Evolutionary conservation across 2,113 vertebrate genomes (phyloP).

Genomic region (Turdus rufiventris): DNA sequence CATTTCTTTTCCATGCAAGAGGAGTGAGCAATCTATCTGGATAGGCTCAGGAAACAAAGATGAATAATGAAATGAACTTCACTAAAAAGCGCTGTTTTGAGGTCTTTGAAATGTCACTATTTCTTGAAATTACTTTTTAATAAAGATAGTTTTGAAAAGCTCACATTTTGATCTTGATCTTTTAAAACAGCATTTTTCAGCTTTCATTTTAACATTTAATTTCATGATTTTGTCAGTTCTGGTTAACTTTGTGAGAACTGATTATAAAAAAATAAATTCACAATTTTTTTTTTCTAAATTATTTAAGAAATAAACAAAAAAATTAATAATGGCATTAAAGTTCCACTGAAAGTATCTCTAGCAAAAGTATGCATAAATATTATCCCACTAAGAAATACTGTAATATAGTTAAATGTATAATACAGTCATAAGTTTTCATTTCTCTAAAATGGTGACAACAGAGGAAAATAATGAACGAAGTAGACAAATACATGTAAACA

Average conservation of each 20-base stretch:
- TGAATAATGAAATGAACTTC: conserved; percentile 35
- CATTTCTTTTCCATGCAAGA: conserved; percentile 26
- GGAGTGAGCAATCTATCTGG: conserved; percentile 1
- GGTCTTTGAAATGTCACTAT: not conserved
- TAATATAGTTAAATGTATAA: not conserved
- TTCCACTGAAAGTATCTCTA: not conserved
- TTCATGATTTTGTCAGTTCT: not conserved
- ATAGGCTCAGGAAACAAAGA: conserved; percentile 25
- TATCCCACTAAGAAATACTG: not conserved
- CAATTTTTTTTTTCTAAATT: not conserved
- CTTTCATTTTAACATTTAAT: not conserved
- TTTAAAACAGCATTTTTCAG: not conserved
- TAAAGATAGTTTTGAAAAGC: not conserved
- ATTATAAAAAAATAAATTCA: not conserved
- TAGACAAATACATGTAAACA: not conserved
- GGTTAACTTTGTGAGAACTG: not conserved
- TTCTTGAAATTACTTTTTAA: not conserved
- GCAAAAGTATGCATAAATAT: not conserved
- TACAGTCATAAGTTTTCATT: not conserved
- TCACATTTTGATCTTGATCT: not conserved
- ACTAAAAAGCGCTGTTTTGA: not conserved
- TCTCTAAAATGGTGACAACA: not conserved
- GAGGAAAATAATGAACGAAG: not conserved
- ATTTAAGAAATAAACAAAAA: not conserved
- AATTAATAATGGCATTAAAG: not conserved